Base-by-base conservation (phyloP, 1,140 invertebrate genomes). In the Pseudomyrmex gracilis region DNA sequence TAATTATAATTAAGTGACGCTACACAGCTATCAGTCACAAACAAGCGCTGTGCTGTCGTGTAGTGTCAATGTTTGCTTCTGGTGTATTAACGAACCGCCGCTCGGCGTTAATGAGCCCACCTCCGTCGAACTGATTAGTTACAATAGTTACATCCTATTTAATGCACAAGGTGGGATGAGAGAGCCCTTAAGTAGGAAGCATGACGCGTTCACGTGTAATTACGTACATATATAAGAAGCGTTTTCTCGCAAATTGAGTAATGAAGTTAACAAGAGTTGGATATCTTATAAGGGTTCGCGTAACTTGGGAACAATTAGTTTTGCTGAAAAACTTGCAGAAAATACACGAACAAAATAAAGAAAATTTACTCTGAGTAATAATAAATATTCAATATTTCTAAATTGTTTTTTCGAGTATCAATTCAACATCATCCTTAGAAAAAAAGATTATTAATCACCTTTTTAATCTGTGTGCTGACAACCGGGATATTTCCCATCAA, bases 71-170 rank as follows among this genome's bases (percentile, higher is more conserved):
- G 43, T 80, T 71, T 80, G 20, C 43, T 43, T 17, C 10, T 22
- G n/a, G 15, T 22, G 57, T 17, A 49, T 20, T 78, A 80, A 80
- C 53, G 66, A 80, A 57, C 43, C 53, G 78, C 20, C 47, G 58
- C 47, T 63, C 24, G 4, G 67, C 24, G 70, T 63, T 66, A 87
- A 84, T 53, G 68, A 84, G 73, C 70, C 70, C 77, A 53, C 22
- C 12, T 55, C 45, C 57, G n/a, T 58, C 17, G 1, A 13, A 22
- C 43, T 84, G 83, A 80, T 80, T 87, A 87, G 85, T 70, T 57
- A 71, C 86, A 87, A 87, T 84, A 80, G 85, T 80, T 63, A 87
- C 82, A 87, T 87, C 86, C 85, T 87, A 84, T 71, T 87, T 87
- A 87, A 73, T 87, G 63, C 70, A 68, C 45, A 60, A 78, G 55